Percentiles rank a stretch among this genome's conserved stretches.
Conservation (phyloP, 2,797 vertebrate genomes). For the Clarias platycephalus region DNA sequence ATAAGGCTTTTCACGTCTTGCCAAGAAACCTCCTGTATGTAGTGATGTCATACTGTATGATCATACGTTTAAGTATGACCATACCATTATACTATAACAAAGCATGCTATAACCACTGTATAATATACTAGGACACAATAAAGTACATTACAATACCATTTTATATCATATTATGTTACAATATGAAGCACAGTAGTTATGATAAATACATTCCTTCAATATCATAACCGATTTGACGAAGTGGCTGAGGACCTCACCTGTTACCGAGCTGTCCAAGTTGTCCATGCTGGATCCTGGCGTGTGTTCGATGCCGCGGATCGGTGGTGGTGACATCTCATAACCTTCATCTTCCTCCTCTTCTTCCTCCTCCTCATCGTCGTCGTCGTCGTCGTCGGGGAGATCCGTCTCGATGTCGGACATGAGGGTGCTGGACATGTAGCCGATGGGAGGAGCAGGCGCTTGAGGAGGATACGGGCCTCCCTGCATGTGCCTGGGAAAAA, state of each 20-base stretch:
- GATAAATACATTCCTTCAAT: no score
- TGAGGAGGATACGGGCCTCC: constrained; percentile 89
- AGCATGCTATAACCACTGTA: no score
- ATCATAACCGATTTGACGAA: not conserved
- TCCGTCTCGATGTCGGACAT: constrained; percentile 97
- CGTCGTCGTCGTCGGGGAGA: constrained; percentile 86
- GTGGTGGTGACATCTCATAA: constrained; percentile 86
- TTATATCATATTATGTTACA: not conserved
- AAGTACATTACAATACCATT: not conserved
- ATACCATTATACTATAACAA: not conserved
- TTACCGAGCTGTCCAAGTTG: constrained; percentile 97
- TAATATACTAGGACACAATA: no score
- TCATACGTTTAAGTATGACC: no score
- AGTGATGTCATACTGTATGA: no score
- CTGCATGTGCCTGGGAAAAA: constrained; percentile 87
- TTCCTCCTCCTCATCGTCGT: constrained; percentile 67
- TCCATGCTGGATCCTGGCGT: constrained; percentile 97
- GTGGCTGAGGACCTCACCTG: constrained; percentile 76
- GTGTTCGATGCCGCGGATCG: constrained; percentile 89
- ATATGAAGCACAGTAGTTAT: not conserved
- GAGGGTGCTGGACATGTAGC: constrained; percentile 94
- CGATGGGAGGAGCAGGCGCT: constrained; percentile 91
- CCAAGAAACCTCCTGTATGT: no score
- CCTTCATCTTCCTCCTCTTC: constrained; percentile 86
- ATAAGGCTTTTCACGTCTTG: no score